Evolutionary conservation across 2,888 invertebrate species (phyloP), one percentile per base, ranked within the genome.

Genomic region (Polydrusus pterygomalis): DNA sequence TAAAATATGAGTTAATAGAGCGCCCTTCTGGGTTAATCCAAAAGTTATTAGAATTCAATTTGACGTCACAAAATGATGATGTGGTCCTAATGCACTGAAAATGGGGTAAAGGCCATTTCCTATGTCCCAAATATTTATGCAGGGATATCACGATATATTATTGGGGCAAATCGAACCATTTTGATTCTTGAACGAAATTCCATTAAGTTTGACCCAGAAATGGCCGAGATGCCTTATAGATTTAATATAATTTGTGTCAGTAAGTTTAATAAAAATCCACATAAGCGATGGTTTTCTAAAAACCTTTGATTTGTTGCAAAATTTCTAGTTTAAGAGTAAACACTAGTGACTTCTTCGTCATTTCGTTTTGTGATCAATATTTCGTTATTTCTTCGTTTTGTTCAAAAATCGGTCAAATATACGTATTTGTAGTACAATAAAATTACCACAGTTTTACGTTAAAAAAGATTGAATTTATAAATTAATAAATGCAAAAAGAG

Each of bases 61-160:
- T 38, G 10, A 60, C 38, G 18, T 60, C 58, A 60, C 34, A 15
- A n/a, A n/a, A 3, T 34, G 5, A 34, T 56, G 34, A 34, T 38
- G 17, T 60, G 58, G 58, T 60, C 58, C 58, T 38, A 60, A 60
- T 60, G 38, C 58, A 60, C 18, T 60, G 18, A 60, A 38, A 60
- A 60, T 38, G 58, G 38, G 40, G 58, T 6, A 60, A 60, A 60
- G 58, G 58, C 18, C 58, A 18, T 60, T 60, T 60, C 38, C n/a
- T 38, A 60, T 60, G 38, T 60, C 58, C 58, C 58, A 60, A 38
- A 60, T 60, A 60, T 60, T 60, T 60, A 60, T 38, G 30, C 58
- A 60, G 58, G 17, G 10, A 17, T 38, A 60, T 38, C 58, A 17
- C 11, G 58, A 18, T 60, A 60, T 38, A 60, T 60, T 17, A 60